These are phyloP conservation scores for Progne subis DNA, from an alignment of 2,113 vertebrate genomes.

Conservation along the genomic window DNA sequence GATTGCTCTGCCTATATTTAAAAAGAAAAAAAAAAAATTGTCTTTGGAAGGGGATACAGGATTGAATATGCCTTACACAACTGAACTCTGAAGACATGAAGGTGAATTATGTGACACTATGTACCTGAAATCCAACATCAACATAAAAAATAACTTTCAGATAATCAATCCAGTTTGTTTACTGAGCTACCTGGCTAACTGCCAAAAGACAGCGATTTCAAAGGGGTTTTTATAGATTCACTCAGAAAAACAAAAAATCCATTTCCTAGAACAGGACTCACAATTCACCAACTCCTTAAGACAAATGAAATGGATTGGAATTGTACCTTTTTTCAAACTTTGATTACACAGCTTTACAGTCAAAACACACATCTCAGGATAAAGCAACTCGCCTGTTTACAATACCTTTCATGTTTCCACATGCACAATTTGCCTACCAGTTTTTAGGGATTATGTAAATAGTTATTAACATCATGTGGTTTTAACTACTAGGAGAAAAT, in stretches of 20 bases:
- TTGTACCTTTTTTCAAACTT: not conserved
- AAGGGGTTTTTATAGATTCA: not conserved
- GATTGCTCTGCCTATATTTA: not conserved
- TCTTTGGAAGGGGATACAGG: not conserved
- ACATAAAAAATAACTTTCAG: not conserved
- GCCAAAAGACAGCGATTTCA: not conserved
- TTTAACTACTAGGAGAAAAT: constrained; percentile 25
- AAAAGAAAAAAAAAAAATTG: not conserved
- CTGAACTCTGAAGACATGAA: not conserved
- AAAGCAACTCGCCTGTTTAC: not conserved
- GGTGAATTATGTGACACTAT: not conserved
- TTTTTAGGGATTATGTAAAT: constrained; percentile 46
- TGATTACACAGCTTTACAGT: not conserved
- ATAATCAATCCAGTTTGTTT: constrained; percentile 32
- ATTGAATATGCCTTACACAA: not conserved
- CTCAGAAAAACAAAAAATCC: not conserved
- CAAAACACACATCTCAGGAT: not conserved
- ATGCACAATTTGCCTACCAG: not conserved
- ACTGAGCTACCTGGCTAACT: not conserved
- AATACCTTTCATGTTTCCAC: not conserved
- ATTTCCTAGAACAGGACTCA: not conserved
- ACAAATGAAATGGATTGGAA: not conserved
- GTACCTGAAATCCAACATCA: not conserved
- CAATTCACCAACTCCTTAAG: not conserved
- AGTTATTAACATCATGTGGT: constrained; percentile 15